Conservation (phyloP, 2,888 invertebrate species). For the Pachycephus smyrnensis region DNA sequence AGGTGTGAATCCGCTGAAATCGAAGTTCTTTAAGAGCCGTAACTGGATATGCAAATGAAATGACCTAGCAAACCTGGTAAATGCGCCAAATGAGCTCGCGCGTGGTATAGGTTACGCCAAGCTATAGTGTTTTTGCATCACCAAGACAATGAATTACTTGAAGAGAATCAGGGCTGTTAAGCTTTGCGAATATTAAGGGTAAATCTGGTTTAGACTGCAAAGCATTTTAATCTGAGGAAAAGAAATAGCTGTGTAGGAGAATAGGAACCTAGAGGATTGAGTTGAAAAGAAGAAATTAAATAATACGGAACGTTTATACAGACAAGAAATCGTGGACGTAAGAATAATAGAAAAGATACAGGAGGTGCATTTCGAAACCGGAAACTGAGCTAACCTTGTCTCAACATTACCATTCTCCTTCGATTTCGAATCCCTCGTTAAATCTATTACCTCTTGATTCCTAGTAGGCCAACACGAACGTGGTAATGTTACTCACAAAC, state of each 20-base stretch:
- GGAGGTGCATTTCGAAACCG: background rate
- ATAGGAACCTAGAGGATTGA: background rate
- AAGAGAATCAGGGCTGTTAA: slow-evolving; percentile 10
- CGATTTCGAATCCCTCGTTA: background rate
- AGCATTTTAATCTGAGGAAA: background rate
- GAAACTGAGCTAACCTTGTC: background rate
- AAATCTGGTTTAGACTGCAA: slow-evolving; percentile 27
- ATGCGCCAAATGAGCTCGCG: background rate
- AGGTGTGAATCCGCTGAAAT: background rate
- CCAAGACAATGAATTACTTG: background rate
- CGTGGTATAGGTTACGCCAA: background rate
- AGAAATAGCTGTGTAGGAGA: background rate
- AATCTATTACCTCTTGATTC: background rate
- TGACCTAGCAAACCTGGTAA: background rate
- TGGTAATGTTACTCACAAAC: background rate
- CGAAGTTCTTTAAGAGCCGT: slow-evolving; percentile 12
- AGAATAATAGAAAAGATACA: background rate
- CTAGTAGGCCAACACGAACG: background rate
- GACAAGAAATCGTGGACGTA: background rate
- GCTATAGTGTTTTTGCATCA: background rate
- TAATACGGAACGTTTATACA: background rate
- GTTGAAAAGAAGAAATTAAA: background rate
- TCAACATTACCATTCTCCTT: background rate
- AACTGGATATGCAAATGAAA: slow-evolving; percentile 20
- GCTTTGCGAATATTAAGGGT: slow-evolving; percentile 23